Evolutionary conservation across 2,797 vertebrate species (phyloP).

Genomic region (Tangara arthus): DNA sequence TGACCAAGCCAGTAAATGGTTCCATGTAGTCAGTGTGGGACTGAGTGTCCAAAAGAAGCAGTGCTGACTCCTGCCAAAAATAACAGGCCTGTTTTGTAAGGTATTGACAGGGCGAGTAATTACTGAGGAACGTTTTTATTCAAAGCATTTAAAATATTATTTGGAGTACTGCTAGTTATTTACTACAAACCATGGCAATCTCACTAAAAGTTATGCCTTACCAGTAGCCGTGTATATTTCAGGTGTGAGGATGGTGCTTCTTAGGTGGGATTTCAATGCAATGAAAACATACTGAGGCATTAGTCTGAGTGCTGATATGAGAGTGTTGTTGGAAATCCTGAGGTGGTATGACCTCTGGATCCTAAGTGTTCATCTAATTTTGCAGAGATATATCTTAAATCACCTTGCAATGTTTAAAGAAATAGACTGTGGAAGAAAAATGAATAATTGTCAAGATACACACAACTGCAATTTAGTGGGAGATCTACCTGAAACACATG

Average conservation of each 20-base stretch:
- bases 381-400: background rate
- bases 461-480: background rate
- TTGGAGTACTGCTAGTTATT: background rate
- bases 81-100: background rate
- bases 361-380: background rate
- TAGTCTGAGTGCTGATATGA: background rate
- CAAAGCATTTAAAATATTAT: background rate
- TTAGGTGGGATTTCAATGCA: background rate
- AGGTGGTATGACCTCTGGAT: background rate
- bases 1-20: background rate
- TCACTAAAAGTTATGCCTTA: background rate
- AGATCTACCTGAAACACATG: background rate
- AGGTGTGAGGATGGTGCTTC: background rate
- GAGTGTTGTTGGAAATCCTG: background rate
- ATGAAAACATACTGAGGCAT: background rate
- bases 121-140: background rate
- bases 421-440: background rate
- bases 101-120: background rate
- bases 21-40: background rate
- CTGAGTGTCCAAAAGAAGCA: background rate
- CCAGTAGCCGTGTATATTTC: background rate
- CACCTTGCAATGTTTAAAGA: background rate
- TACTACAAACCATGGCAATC: background rate
- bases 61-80: background rate
- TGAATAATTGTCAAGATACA: background rate